These are phyloP conservation scores for Thermophis baileyi DNA, from an alignment of 2,113 vertebrate species.

Conservation along the genomic window DNA sequence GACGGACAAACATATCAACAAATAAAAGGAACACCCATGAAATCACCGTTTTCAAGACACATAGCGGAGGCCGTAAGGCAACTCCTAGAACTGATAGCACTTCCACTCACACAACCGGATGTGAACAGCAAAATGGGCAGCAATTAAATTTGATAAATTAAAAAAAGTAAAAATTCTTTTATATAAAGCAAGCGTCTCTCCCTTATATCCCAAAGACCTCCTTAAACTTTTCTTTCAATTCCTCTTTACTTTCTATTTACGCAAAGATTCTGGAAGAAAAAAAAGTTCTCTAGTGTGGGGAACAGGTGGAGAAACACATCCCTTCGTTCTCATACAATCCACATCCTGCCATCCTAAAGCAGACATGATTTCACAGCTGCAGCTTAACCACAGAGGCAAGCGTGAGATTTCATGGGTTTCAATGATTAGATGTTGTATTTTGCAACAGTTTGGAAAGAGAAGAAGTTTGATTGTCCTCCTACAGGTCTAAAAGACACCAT, in stretches of 20 bases:
- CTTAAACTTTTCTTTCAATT: not conserved
- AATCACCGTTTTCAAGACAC: not conserved
- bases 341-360: not conserved
- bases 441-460: not conserved
- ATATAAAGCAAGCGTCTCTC: not conserved
- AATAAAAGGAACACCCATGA: not conserved
- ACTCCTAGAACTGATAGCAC: not conserved
- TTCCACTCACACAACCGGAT: not conserved
- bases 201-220: not conserved
- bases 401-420: not conserved
- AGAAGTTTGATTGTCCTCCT: accelerated
- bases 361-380: not conserved
- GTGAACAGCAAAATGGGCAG: not conserved
- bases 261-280: not conserved
- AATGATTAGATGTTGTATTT: not conserved
- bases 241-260: not conserved
- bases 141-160: not conserved
- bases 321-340: not conserved
- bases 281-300: not conserved
- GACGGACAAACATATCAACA: not conserved
- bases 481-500: not conserved
- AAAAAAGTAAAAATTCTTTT: not conserved
- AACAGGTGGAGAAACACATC: not conserved
- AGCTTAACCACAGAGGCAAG: not conserved
- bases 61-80: not conserved